Base-by-base conservation (phyloP, 2,113 vertebrate species). In the Sciurus niger region DNA sequence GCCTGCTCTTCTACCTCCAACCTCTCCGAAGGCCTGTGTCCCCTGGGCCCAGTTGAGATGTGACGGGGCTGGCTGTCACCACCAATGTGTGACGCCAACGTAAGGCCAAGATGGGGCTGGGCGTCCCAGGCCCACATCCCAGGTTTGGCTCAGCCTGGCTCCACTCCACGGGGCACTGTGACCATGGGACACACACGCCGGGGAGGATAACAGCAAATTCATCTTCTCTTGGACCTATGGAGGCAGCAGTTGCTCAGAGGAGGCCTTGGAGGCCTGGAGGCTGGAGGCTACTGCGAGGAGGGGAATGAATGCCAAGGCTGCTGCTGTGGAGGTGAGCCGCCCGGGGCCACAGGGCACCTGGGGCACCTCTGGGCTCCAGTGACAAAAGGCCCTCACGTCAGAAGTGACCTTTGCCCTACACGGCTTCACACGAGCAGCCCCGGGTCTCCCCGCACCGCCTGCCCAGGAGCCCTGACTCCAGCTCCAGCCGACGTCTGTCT, bases 201-300 rank as follows among this genome's bases (percentile, higher is more conserved):
- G 6, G 40, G 8, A 18, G 43, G 40, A 32, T 22, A 14, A 79
- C 1, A 37, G 4, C 14, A 40, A 22, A 20, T 8, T 2, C 65
- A 32, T 25, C 6, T 30, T 22, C 0, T 67, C 6, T 0, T 4
- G 48, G 40, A 53, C 0, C 12, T 37, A 9, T 22, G 55, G 0
- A 14, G 0, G 0, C 16, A 20, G 37, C 12, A 40, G 12, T 9
- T 4, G 18, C 72, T 40, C 68, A 7, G 48, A 87, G 58, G 11
- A 46, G 28, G n/a, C 1, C 12, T 22, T 5, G 10, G 37, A 73
- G n/a, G 43, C 12, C 68, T 34, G 13, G 2, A 32, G 67, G 8
- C n/a, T 72, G 4, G 1, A 68, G 30, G 65, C 65, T 24, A 4
- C 2, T 16, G 32, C 16, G 14, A 16, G 65, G 30, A 68, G 32